Conservation (phyloP, 2,888 invertebrate genomes). For the Euplagia quadripunctaria region DNA sequence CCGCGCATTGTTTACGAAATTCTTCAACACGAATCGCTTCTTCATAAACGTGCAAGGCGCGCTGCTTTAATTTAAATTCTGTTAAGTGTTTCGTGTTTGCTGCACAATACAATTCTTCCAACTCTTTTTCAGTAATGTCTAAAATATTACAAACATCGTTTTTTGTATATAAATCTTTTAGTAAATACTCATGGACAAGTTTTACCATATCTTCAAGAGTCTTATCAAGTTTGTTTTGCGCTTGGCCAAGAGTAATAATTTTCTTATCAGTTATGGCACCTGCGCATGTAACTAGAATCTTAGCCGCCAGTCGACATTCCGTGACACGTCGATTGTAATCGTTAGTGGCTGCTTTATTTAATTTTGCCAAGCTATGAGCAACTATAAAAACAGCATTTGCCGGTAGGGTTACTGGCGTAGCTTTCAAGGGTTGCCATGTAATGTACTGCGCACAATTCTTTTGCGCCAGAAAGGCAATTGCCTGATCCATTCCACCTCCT, state of each 20-base stretch:
- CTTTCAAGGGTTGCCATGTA: constrained; percentile 95
- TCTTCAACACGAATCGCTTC: constrained; percentile 95
- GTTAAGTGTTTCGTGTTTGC: constrained; percentile 89
- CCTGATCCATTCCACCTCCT: constrained; percentile 99
- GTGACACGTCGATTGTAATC: constrained; percentile 97
- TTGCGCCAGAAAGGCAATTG: constrained; percentile 97
- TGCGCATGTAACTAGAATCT: constrained; percentile 86
- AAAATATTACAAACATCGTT: constrained; percentile 89
- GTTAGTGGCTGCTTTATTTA: constrained; percentile 97
- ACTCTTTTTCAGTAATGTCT: constrained; percentile 86
- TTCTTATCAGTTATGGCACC: constrained; percentile 88
- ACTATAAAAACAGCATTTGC: constrained; percentile 95
- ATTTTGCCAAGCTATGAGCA: constrained; percentile 95
- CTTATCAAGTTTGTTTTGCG: constrained; percentile 90
- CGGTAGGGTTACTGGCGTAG: constrained; percentile 93
- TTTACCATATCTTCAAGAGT: constrained; percentile 90
- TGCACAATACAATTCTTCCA: constrained; percentile 83
- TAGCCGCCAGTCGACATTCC: constrained; percentile 97
- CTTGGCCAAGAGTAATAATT: constrained; percentile 90
- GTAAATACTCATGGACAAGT: constrained; percentile 89
- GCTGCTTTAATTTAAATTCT: constrained; percentile 92
- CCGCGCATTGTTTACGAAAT: constrained; percentile 90
- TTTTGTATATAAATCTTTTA: constrained; percentile 90
- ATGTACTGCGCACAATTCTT: constrained; percentile 96
- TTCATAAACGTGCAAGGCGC: constrained; percentile 96